phyloP scores from a whole-genome alignment of 2,888 invertebrate species.

The Rhabditophanes sp. region DNA sequence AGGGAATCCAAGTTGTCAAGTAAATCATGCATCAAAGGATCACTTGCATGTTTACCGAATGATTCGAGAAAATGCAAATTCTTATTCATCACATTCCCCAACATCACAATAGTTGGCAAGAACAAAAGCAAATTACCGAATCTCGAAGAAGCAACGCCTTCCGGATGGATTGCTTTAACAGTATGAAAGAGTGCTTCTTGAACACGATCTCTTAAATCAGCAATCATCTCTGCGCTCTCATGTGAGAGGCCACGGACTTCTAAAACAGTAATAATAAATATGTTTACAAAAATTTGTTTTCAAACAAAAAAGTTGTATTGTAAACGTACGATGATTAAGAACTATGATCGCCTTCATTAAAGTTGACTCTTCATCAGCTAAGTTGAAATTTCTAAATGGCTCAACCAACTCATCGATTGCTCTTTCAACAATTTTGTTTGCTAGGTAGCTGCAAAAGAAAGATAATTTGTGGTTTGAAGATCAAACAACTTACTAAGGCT shows the following conservation, averaged over 20 bases:
- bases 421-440: slow-evolving; percentile 34
- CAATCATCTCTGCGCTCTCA: slow-evolving; percentile 36
- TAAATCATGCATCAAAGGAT: slow-evolving; percentile 31
- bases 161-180: slow-evolving; percentile 41
- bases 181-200: slow-evolving; percentile 24
- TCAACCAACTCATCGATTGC: slow-evolving; percentile 36
- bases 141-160: slow-evolving; percentile 39
- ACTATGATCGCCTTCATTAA: slow-evolving; percentile 38
- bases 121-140: slow-evolving; percentile 41
- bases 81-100: slow-evolving; percentile 32
- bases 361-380: slow-evolving; percentile 38
- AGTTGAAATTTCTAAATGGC: slow-evolving; percentile 31
- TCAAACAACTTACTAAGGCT: slow-evolving; percentile 22
- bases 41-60: slow-evolving; percentile 29
- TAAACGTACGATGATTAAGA: slow-evolving; percentile 31
- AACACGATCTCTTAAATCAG: slow-evolving; percentile 36
- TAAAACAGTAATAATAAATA: slow-evolving; percentile 9
- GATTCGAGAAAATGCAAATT: slow-evolving; percentile 37
- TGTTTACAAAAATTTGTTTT: slow-evolving; percentile 3
- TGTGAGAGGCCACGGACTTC: slow-evolving; percentile 27
- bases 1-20: slow-evolving; percentile 19
- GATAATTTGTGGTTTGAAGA: slow-evolving; percentile 1
- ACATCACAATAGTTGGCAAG: slow-evolving; percentile 34
- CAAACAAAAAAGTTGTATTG: background rate
- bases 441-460: slow-evolving; percentile 26